phyloP scores from a whole-genome alignment of 2,888 invertebrate genomes.

The Caenorhabditis becei region DNA sequence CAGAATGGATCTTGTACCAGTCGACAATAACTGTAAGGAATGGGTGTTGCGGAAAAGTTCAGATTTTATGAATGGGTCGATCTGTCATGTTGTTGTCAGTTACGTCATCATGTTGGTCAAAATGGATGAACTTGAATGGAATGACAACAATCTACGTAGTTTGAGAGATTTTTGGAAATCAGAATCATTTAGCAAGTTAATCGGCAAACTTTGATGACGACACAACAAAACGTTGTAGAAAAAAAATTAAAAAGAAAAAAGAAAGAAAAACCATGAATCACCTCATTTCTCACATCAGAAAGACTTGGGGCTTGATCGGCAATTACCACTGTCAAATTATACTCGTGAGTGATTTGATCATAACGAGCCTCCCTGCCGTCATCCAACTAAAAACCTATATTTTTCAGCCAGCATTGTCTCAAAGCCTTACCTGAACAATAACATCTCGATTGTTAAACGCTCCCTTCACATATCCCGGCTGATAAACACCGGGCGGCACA shows the following conservation, averaged over 20 bases:
- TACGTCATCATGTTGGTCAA: conserved; percentile 3
- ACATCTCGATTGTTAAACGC: conserved; percentile 64
- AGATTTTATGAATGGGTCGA: not conserved
- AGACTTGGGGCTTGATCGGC: conserved; percentile 73
- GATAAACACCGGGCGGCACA: conserved; percentile 66
- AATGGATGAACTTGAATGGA: conserved; percentile 6
- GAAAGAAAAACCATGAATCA: not conserved
- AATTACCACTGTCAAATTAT: conserved; percentile 63
- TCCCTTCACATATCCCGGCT: conserved; percentile 65
- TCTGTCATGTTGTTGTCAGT: not conserved
- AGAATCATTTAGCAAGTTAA: not conserved
- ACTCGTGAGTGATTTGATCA: conserved; percentile 59
- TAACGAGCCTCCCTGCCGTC: conserved; percentile 65
- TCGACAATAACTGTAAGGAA: conserved; percentile 14
- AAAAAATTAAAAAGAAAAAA: not conserved
- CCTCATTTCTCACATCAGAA: conserved; percentile 33
- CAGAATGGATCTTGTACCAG: conserved; percentile 46
- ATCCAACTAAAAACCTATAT: conserved; percentile 61
- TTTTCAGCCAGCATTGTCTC: not conserved
- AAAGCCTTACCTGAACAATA: conserved; percentile 57
- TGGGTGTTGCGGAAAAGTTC: not conserved
- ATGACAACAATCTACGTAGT: too few species aligned
- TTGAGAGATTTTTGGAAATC: not conserved
- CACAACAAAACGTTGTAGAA: too few species aligned
- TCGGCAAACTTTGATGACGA: too few species aligned